These are phyloP conservation scores for Solea solea DNA, from an alignment of 2,113 vertebrate species.

Conservation along the genomic window DNA sequence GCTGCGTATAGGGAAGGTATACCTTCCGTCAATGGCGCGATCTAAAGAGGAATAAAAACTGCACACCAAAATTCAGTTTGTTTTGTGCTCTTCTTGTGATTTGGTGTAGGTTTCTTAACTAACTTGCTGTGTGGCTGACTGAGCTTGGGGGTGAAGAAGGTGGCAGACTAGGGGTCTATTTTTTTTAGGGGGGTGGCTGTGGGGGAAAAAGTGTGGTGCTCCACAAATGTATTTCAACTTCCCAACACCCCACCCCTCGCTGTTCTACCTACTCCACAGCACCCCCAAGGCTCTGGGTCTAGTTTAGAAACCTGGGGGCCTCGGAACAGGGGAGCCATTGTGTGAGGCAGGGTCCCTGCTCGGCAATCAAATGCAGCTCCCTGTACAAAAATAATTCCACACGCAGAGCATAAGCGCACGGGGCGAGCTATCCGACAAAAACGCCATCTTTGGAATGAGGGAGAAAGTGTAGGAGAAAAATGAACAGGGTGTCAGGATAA, in stretches of 20 bases:
- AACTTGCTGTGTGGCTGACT: slow-evolving; percentile 12
- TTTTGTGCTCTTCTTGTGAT: slow-evolving; percentile 25
- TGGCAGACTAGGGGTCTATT: slow-evolving; percentile 64
- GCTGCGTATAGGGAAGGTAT: slow-evolving; percentile 39
- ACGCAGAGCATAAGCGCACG: slow-evolving; percentile 63
- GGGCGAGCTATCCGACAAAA: slow-evolving; percentile 55
- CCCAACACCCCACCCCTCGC: slow-evolving; percentile 63
- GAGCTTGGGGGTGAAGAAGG: slow-evolving; percentile 45
- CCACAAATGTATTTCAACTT: slow-evolving; percentile 78
- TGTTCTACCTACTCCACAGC: slow-evolving; percentile 59
- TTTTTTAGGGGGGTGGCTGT: slow-evolving; percentile 59
- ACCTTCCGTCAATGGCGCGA: slow-evolving; percentile 44
- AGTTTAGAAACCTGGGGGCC: slow-evolving; percentile 77
- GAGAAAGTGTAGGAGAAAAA: slow-evolving; percentile 56
- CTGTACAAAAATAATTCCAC: slow-evolving; percentile 83
- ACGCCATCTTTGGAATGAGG: slow-evolving; percentile 53
- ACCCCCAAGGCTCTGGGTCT: slow-evolving; percentile 78
- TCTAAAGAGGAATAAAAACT: slow-evolving; percentile 3
- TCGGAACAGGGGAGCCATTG: slow-evolving; percentile 85
- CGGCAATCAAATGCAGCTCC: slow-evolving; percentile 84
- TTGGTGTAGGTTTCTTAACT: slow-evolving; percentile 21
- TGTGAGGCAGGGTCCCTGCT: slow-evolving; percentile 78
- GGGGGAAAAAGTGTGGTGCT: slow-evolving; percentile 48
- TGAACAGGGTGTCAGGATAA: slow-evolving; percentile 42
- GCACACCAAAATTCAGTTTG: slow-evolving; percentile 11